Evolutionary conservation across 1,140 invertebrate genomes (phyloP), one percentile per base, ranked within the genome.

Genomic region (Schlechtendalia chinensis): DNA sequence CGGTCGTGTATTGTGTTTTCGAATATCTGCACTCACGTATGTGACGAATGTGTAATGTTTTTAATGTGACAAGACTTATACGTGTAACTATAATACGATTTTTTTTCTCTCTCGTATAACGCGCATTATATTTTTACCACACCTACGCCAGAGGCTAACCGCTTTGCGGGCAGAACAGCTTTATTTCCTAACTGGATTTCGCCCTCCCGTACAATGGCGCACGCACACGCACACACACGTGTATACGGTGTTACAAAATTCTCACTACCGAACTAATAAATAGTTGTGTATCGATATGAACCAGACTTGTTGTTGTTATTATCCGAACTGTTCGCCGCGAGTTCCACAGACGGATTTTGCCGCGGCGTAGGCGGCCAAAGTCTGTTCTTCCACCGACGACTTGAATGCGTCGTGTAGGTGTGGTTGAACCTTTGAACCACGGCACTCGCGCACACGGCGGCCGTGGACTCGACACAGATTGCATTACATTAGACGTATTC

Each of bases 121-220:
- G 8, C 32, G 8, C 8, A 39, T 39, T 4, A n/a, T n/a, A n/a
- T n/a, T 54, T 71, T 75, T 61, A 79, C 75, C 75, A 79, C 75
- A 79, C 75, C 75, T 79, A 79, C 75, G 75, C 75, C 75, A 61
- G 39, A 63, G 75, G 75, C 75, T 61, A 79, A 61, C 75, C 75
- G 58, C 75, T 79, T 61, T 79, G 75, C 56, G 75, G 75, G 58
- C 22, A 12, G 74, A 61, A 27, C 56, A 29, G 54, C 56, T 79
- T 79, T 79, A 50, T 77, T 77, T 79, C 54, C 75, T 79, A 61
- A 79, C 75, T 63, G 39, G 39, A 79, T 79, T 58, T 79, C 24
- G 58, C 58, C 39, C 32, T 61, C 22, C 5, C 3, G 19, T 11
- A 50, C 14, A 63, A 32, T 63, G 27, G 17, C 32, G 27, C 14